A percentile compares a stretch with the other conserved stretches of the same genome.
These are phyloP conservation scores for Momotus momota DNA, from an alignment of 2,797 vertebrate genomes.

Conservation along the genomic window DNA sequence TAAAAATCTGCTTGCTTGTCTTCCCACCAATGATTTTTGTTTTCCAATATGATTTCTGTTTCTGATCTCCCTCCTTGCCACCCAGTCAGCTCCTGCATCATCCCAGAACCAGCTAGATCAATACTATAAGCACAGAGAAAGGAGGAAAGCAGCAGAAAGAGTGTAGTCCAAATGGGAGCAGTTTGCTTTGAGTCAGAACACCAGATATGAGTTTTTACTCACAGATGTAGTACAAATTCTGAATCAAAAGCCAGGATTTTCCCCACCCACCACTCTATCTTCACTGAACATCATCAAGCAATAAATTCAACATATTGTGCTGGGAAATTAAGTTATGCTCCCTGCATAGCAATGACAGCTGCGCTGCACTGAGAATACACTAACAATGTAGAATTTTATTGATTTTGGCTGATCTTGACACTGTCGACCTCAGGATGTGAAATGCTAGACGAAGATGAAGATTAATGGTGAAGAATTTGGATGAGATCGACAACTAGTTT, in stretches of 20 bases:
- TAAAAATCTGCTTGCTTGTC: not conserved
- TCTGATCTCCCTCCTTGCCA: not conserved
- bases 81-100: not conserved
- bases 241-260: constrained; percentile 43
- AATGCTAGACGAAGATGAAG: constrained; percentile 45
- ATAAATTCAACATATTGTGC: constrained; percentile 11
- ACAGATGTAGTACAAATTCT: constrained; percentile 30
- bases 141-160: not conserved
- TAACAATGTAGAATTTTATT: constrained; percentile 51
- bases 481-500: not conserved
- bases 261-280: constrained; percentile 20
- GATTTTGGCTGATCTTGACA: constrained; percentile 55
- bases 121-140: not conserved
- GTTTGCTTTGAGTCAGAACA: not conserved
- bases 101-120: not conserved
- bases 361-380: not conserved
- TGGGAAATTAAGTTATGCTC: constrained; percentile 44
- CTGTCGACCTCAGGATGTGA: constrained; percentile 27
- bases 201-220: constrained; percentile 12
- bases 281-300: not conserved
- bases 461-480: not conserved
- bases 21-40: not conserved
- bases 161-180: not conserved
- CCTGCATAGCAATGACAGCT: constrained; percentile 70
- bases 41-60: not conserved